phyloP scores from a whole-genome alignment of 2,113 vertebrate species.

The Ceyx melanurus region DNA sequence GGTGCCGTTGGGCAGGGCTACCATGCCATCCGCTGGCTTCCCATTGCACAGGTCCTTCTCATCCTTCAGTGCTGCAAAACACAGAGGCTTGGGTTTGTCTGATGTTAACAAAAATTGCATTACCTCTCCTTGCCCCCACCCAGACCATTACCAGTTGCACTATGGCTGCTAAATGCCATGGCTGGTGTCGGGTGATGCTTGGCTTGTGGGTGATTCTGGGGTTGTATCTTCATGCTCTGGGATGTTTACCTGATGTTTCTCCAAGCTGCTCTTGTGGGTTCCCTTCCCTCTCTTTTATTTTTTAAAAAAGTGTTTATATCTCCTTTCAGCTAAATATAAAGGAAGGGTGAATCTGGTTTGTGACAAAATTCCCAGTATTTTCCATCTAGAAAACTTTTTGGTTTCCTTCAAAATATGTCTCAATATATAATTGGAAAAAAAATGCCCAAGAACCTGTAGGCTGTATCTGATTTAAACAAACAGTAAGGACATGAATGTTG shows the following conservation, averaged over 20 bases:
- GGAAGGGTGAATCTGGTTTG: neutral
- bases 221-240: too few relatives aligned
- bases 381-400: neutral
- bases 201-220: too few relatives aligned
- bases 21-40: conserved; percentile 82
- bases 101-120: fast-evolving
- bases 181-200: fast-evolving
- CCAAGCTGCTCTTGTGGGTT: neutral
- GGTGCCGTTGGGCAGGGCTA: conserved; percentile 89
- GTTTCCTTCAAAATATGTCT: neutral
- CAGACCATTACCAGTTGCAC: fast-evolving
- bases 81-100: neutral
- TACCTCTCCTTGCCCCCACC: too few relatives aligned
- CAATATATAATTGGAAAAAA: neutral
- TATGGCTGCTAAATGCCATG: fast-evolving
- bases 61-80: conserved; percentile 68
- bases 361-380: neutral
- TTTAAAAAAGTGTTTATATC: neutral
- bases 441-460: neutral
- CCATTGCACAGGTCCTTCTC: conserved; percentile 89
- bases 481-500: neutral
- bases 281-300: neutral
- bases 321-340: neutral
- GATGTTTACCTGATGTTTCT: neutral
- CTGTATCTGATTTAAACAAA: neutral